These are phyloP conservation scores for Remorina albescens DNA, from an alignment of 2,797 vertebrate species.

Conservation along the genomic window DNA sequence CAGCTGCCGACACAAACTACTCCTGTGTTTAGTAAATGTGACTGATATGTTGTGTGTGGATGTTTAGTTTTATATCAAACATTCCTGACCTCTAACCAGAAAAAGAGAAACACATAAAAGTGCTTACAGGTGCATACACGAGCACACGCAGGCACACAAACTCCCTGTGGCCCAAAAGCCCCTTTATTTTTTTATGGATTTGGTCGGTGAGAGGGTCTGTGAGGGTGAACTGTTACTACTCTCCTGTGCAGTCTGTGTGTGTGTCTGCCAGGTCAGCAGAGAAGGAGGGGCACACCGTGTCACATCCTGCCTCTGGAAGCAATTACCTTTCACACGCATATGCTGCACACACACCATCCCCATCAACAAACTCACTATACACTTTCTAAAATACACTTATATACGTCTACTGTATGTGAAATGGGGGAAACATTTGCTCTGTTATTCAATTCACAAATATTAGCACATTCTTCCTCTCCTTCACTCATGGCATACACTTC, in stretches of 20 bases:
- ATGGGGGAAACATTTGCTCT: neutral
- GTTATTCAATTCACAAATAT: conserved; percentile 35
- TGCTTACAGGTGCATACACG: conserved; percentile 42
- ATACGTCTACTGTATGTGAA: neutral
- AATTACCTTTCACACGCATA: conserved; percentile 81
- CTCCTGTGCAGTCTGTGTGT: conserved; percentile 55
- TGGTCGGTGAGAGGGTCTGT: conserved; percentile 63
- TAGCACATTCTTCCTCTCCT: neutral
- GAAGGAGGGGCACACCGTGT: conserved; percentile 72
- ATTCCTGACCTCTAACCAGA: conserved; percentile 24
- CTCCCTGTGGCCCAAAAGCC: conserved; percentile 57
- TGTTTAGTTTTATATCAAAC: conserved; percentile 41
- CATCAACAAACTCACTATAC: conserved; percentile 21
- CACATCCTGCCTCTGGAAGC: conserved; percentile 83
- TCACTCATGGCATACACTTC: neutral
- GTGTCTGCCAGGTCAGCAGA: conserved; percentile 74
- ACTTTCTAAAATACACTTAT: conserved; percentile 15
- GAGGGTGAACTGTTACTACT: conserved; percentile 67
- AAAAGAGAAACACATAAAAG: conserved; percentile 37
- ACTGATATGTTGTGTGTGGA: conserved; percentile 25
- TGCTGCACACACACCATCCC: conserved; percentile 54
- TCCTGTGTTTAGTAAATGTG: neutral
- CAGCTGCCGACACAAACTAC: neutral
- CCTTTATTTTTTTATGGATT: conserved; percentile 73
- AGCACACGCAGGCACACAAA: conserved; percentile 26